phyloP scores from a whole-genome alignment of 2,797 vertebrate species.

The Sandelia bainsii region DNA sequence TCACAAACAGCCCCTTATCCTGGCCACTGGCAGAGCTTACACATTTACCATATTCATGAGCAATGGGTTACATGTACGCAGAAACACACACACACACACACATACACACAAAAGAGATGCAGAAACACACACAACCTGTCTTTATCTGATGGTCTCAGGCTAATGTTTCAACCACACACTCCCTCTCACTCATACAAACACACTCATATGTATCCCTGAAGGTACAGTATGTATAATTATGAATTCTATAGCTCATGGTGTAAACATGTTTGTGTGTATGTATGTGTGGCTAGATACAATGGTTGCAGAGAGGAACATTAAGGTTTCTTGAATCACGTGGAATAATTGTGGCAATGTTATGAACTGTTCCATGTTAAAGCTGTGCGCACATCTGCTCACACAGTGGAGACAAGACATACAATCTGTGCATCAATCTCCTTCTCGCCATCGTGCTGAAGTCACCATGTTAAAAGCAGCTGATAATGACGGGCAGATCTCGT shows the following conservation, averaged over 20 bases:
- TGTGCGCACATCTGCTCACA: slow-evolving; percentile 7
- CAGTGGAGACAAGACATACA: slow-evolving; percentile 22
- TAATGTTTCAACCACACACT: slow-evolving; percentile 37
- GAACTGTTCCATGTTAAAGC: slow-evolving; percentile 4
- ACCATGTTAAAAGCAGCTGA: slow-evolving; percentile 66
- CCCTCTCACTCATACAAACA: background rate
- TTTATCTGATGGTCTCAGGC: slow-evolving; percentile 43
- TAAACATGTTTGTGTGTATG: slow-evolving; percentile 9
- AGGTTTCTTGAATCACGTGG: slow-evolving; percentile 24
- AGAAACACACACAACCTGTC: background rate
- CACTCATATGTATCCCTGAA: slow-evolving; percentile 27
- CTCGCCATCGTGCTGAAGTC: slow-evolving; percentile 62
- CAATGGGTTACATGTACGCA: background rate
- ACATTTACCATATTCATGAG: slow-evolving; percentile 60
- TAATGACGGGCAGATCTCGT: slow-evolving; percentile 46
- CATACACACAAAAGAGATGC: background rate
- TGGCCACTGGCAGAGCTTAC: slow-evolving; percentile 57
- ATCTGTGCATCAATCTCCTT: slow-evolving; percentile 58
- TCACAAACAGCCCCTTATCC: slow-evolving; percentile 48
- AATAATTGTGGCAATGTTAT: slow-evolving; percentile 19
- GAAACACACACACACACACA: background rate
- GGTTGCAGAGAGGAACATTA: slow-evolving; percentile 42
- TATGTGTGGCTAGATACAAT: slow-evolving; percentile 7
- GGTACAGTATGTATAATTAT: slow-evolving; percentile 38
- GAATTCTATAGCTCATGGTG: slow-evolving; percentile 40